These are phyloP conservation scores for Antheraea yamamai DNA, from an alignment of 2,888 invertebrate genomes.

Conservation along the genomic window DNA sequence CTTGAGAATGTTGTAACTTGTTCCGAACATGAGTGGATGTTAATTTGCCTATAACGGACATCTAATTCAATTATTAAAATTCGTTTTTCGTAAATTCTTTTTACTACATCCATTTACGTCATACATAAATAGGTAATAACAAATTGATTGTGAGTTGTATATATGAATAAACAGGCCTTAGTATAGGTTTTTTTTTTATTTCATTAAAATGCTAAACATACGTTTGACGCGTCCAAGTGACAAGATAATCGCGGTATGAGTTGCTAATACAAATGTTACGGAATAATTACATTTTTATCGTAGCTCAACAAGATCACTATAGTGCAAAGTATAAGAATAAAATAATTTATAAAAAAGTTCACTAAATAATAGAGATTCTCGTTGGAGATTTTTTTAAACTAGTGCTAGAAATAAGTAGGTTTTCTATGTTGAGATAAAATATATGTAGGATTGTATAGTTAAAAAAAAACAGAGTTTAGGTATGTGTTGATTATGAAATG, in stretches of 20 bases:
- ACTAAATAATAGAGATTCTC: not conserved
- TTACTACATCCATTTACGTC: slow-evolving; percentile 27
- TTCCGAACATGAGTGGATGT: slow-evolving; percentile 5
- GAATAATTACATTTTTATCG: not conserved
- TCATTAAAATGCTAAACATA: slow-evolving; percentile 35
- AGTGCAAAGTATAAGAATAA: not conserved
- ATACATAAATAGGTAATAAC: slow-evolving; percentile 35
- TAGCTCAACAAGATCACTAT: not conserved
- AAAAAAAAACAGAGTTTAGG: no score
- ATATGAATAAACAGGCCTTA: slow-evolving; percentile 40
- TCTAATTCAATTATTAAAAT: slow-evolving; percentile 28
- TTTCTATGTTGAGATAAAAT: no score
- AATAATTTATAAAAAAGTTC: not conserved
- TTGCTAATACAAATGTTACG: not conserved
- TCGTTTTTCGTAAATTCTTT: slow-evolving; percentile 25
- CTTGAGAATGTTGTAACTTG: slow-evolving; percentile 12
- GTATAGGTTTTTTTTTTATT: slow-evolving; percentile 31
- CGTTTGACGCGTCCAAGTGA: slow-evolving; percentile 24
- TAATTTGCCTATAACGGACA: slow-evolving; percentile 26
- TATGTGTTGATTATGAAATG: no score
- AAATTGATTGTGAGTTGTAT: slow-evolving; percentile 30
- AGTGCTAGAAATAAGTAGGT: not conserved
- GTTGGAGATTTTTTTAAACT: not conserved
- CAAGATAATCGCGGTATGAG: slow-evolving; percentile 24
- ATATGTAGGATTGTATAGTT: no score